Evolutionary conservation across 2,888 invertebrate genomes (phyloP).

Genomic region (Herminia tarsipennalis): DNA sequence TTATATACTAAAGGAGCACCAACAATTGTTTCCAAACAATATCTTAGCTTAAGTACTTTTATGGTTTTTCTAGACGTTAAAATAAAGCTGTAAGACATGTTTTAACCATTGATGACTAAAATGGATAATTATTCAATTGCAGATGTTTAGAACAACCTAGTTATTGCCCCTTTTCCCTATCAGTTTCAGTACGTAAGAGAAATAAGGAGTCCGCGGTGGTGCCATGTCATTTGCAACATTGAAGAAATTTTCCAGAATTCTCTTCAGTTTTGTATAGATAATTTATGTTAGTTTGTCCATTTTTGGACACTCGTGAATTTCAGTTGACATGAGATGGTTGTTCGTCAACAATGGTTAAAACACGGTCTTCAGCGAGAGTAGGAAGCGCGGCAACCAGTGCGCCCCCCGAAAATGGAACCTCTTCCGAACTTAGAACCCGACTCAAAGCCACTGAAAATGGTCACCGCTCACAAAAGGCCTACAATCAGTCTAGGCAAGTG

Average conservation of each 20-base stretch:
- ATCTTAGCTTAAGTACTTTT: slow-evolving; percentile 58
- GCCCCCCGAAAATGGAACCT: slow-evolving; percentile 76
- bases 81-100: slow-evolving; percentile 82
- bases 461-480: slow-evolving; percentile 73
- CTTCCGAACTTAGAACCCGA: slow-evolving; percentile 77
- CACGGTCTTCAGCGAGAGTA: slow-evolving; percentile 85
- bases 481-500: slow-evolving; percentile 79
- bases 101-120: slow-evolving; percentile 84
- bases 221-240: slow-evolving; percentile 52
- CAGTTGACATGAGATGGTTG: slow-evolving; percentile 84
- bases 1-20: slow-evolving; percentile 70
- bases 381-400: slow-evolving; percentile 73
- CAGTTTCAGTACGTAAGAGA: slow-evolving; percentile 73
- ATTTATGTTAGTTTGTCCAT: slow-evolving; percentile 76
- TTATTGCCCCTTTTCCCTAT: slow-evolving; percentile 65
- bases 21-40: slow-evolving; percentile 63
- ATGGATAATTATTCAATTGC: slow-evolving; percentile 83
- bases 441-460: slow-evolving; percentile 76
- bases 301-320: slow-evolving; percentile 82
- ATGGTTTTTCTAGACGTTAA: slow-evolving; percentile 69
- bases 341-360: slow-evolving; percentile 85
- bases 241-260: slow-evolving; percentile 82
- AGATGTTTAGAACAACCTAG: slow-evolving; percentile 72
- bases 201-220: slow-evolving; percentile 69
- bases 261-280: slow-evolving; percentile 58